Conservation (phyloP, 1,140 invertebrate species). For the Capitella teleta region DNA sequence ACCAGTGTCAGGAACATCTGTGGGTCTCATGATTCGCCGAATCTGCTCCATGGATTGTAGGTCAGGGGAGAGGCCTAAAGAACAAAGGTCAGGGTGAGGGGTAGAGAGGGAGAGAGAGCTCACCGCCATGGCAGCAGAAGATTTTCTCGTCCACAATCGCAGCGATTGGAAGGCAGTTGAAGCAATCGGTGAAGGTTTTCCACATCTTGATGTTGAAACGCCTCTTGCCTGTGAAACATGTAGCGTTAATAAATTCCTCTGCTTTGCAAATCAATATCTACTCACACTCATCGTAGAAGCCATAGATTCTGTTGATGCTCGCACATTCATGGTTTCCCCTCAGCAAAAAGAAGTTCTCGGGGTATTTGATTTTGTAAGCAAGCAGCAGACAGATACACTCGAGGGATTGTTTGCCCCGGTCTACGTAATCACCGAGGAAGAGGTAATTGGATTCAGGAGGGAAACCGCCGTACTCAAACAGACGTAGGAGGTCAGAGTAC, state of each 20-base stretch:
- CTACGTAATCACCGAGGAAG: constrained; percentile 52
- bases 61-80: constrained; percentile 43
- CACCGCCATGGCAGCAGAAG: constrained; percentile 87
- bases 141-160: constrained; percentile 90
- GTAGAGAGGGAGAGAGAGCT: not conserved
- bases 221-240: constrained; percentile 40
- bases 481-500: constrained; percentile 47
- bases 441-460: constrained; percentile 50
- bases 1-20: constrained; percentile 50
- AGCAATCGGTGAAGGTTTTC: constrained; percentile 50
- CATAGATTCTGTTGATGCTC: constrained; percentile 53
- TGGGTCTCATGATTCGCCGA: constrained; percentile 47
- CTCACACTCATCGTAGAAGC: constrained; percentile 46
- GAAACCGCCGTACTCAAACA: constrained; percentile 51
- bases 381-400: constrained; percentile 45
- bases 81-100: not conserved
- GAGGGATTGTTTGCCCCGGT: constrained; percentile 51
- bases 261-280: too few relatives aligned
- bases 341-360: constrained; percentile 56
- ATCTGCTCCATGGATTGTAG: constrained; percentile 51
- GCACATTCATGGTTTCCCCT: constrained; percentile 58
- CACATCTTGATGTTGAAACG: constrained; percentile 49
- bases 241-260: too few relatives aligned
- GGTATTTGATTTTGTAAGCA: constrained; percentile 45
- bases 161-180: constrained; percentile 56